A percentile compares a stretch with the other conserved stretches of the same genome.
phyloP scores from a whole-genome alignment of 2,888 invertebrate species.

The Lithophane ornitopus region DNA sequence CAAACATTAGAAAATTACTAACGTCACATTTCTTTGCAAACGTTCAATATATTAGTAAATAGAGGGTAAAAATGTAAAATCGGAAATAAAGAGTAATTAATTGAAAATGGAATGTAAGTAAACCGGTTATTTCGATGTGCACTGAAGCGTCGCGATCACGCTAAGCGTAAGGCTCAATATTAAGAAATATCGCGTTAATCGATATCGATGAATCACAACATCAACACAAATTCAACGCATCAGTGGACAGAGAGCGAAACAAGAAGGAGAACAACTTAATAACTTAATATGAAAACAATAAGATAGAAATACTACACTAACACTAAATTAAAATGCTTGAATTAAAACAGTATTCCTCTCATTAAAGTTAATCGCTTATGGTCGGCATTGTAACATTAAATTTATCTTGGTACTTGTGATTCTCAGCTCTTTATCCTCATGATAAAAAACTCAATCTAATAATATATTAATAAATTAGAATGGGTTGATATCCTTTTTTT shows the following conservation, averaged over 20 bases:
- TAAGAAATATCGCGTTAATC: constrained; percentile 1
- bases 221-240: not conserved
- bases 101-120: constrained; percentile 32
- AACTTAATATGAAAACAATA: not conserved
- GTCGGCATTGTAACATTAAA: constrained; percentile 18
- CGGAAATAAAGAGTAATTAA: not conserved
- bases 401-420: constrained; percentile 22
- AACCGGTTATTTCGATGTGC: not conserved
- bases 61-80: constrained; percentile 14
- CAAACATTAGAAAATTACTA: constrained; percentile 61
- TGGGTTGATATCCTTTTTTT: not conserved
- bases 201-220: constrained; percentile 6
- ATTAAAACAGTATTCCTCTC: constrained; percentile 6
- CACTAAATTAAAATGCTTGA: constrained; percentile 32
- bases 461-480: not conserved
- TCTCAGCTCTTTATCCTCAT: constrained; percentile 1
- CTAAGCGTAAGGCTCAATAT: not conserved
- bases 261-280: not conserved
- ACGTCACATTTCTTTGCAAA: constrained; percentile 18
- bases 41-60: constrained; percentile 13
- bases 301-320: constrained; percentile 38
- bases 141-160: constrained; percentile 9
- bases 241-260: constrained; percentile 9
- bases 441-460: constrained; percentile 1
- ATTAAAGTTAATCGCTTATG: constrained; percentile 21